Evolutionary conservation across 2,888 invertebrate species (phyloP).

Genomic region (Parnassius apollo): DNA sequence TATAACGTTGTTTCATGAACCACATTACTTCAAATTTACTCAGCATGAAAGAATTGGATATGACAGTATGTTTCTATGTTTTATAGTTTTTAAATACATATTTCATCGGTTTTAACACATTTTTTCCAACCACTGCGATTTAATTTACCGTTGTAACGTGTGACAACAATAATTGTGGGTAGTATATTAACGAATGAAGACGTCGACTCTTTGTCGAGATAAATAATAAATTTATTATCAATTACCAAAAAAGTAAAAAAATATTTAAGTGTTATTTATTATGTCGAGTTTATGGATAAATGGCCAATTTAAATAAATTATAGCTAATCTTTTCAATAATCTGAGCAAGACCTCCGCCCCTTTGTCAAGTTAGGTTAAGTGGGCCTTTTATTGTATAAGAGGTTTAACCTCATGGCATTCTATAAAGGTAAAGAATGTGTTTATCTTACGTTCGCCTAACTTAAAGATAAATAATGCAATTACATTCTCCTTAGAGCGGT

Average conservation of each 20-base stretch:
- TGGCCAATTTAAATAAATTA: slow-evolving; percentile 32
- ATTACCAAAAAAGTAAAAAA: no score
- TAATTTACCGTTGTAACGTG: no score
- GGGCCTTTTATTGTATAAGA: slow-evolving; percentile 58
- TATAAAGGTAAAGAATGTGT: slow-evolving; percentile 61
- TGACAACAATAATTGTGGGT: no score
- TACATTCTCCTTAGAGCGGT: slow-evolving; percentile 47
- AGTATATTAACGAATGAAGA: no score
- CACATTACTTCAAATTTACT: slow-evolving; percentile 11
- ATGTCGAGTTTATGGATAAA: slow-evolving; percentile 7
- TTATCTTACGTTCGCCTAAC: slow-evolving; percentile 48
- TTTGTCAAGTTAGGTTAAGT: slow-evolving; percentile 62
- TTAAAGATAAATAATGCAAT: slow-evolving; percentile 72
- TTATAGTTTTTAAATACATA: no score
- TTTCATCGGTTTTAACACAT: no score
- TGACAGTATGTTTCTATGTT: neutral
- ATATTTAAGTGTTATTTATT: no score
- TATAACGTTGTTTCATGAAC: slow-evolving; percentile 3
- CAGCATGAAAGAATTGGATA: neutral
- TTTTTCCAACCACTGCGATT: no score
- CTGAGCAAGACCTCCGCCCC: slow-evolving; percentile 47
- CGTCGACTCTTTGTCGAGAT: no score
- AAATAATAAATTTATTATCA: no score
- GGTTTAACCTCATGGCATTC: slow-evolving; percentile 51
- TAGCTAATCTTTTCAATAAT: slow-evolving; percentile 39